Evolutionary conservation across 2,888 invertebrate species (phyloP), one percentile per base, ranked within the genome.

Genomic region (Masnerella sp.): DNA sequence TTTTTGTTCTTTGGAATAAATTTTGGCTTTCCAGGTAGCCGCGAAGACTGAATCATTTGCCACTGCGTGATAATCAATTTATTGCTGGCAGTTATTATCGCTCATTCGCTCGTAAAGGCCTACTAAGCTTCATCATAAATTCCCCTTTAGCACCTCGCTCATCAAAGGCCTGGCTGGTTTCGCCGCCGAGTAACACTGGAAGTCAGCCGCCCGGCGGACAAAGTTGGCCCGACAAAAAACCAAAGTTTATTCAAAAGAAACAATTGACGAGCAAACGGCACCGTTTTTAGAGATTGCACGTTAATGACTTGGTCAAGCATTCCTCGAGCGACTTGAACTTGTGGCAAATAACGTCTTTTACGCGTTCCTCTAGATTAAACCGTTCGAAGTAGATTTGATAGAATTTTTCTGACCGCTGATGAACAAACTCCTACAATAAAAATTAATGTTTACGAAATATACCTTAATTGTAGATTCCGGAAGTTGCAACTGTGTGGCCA

Each of bases 381-480:
- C n/a, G n/a, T n/a, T n/a, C n/a, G n/a, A n/a, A n/a, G n/a, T n/a
- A n/a, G 30, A 5, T 34, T 34, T 30, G n/a, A 30, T 34, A 5
- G 30, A 5, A 9, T 34, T 4, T 34, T 34, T 34, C 14, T n/a
- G 22, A 22, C 7, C 3, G 22, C 22, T 5, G 7, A 5, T 22
- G 4, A 22, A 22, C 22, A 22, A 7, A 22, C 22, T 22, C 7
- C 22, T 5, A 22, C 7, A 22, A 22, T 22, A 22, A 22, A n/a
- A n/a, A n/a, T n/a, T 22, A 3, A 22, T 22, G 15, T 17, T 9
- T 14, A 14, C 3, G 20, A 1, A 43, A 14, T 36, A 45, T 88
- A 98, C 98, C 94, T 99, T 99, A 78, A 99, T 99, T 1, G 99
- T 99, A 20, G 96, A 96, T 88, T 99, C 99, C 0, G 99, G 98